Base-by-base conservation (phyloP, 2,797 vertebrate species). In the Tragopan temminckii region DNA sequence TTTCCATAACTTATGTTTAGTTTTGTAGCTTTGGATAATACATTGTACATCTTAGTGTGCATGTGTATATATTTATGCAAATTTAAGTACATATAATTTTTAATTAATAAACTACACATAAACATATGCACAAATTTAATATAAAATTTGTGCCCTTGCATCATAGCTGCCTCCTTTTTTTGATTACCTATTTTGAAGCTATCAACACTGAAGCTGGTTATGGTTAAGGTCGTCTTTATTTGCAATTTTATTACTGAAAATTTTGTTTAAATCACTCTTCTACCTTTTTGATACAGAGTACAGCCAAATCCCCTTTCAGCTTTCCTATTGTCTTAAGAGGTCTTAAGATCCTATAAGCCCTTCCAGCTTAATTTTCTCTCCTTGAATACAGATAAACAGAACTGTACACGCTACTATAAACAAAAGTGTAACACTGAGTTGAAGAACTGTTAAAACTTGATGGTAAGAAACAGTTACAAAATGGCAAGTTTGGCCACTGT, bases 331-430 rank as follows among this genome's bases (percentile, higher is more conserved):
- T n/a, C 87, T n/a, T 87, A 33, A 24, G 35, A 72, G 66, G 13
- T 80, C 24, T 80, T 63, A 45, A 40, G 7, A 14, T 24, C 66
- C 38, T 80, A 0, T 66, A 75, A 52, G 24, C 43, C 24, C 24
- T 91, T 77, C 38, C 31, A 63, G 35, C 24, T 2, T 77, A 85
- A 76, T 18, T 89, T 92, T 89, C 7, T 82, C 20, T 86, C 29
- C 85, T 89, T 87, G 72, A 77, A 63, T 93, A 67, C 24, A 61
- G 27, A 12, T 84, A 63, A 74, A 20, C 42, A 81, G 72, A 92
- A 59, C 38, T 63, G 11, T 62, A 27, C 18, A 1, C 43, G 36
- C 8, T 53, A 53, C 75, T 76, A n/a, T 55, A 46, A 89, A 71
- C 23, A 46, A 15, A 76, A 48, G 2, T 31, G 6, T 40, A 68